Conservation (phyloP, 2,797 vertebrate genomes). For the Ptychobarbus kaznakovi region DNA sequence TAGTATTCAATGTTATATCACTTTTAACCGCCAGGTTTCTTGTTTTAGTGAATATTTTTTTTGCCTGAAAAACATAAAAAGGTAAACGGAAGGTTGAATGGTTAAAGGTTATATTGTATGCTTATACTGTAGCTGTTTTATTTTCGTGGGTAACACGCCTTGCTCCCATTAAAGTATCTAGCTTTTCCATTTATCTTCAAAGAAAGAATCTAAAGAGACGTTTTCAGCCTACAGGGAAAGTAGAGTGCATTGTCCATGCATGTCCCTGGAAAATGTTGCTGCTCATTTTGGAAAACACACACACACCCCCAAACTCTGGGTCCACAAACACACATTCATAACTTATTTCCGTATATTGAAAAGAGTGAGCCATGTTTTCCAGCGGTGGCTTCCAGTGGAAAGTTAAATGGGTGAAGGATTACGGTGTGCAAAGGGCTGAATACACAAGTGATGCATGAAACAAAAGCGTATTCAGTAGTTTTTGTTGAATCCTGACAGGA, state of each 20-base stretch:
- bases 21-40: not conserved
- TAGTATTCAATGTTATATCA: not conserved
- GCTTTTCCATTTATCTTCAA: conserved; percentile 42
- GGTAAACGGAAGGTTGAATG: conserved; percentile 4
- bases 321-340: conserved; percentile 64
- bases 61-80: conserved; percentile 56
- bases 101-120: not conserved
- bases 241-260: conserved; percentile 69
- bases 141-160: not conserved
- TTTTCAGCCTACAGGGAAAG: conserved; percentile 59
- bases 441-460: conserved; percentile 21
- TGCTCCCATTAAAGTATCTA: not conserved
- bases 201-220: conserved; percentile 62
- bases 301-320: conserved; percentile 66
- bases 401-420: conserved; percentile 50
- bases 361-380: conserved; percentile 67
- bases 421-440: conserved; percentile 47
- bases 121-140: not conserved
- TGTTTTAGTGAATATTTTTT: conserved; percentile 35
- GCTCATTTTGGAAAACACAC: conserved; percentile 70
- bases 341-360: conserved; percentile 71
- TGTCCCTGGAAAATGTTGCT: conserved; percentile 75
- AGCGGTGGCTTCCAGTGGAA: conserved; percentile 57
- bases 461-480: not conserved
- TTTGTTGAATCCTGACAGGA: not conserved